phyloP scores from a whole-genome alignment of 1,140 invertebrate genomes.

The Brachionus rotundiformis region DNA sequence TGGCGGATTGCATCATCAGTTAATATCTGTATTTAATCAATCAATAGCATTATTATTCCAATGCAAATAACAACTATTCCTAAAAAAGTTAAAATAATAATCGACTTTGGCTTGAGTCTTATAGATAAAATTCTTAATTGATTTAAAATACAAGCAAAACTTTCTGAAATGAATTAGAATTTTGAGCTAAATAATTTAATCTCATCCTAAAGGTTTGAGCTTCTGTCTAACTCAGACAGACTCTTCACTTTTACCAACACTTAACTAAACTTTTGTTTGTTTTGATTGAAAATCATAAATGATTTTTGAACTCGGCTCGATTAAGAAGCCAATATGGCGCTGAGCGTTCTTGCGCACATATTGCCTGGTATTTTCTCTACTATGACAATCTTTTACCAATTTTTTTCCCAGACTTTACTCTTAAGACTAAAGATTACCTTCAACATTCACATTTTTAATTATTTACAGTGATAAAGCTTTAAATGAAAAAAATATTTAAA shows the following conservation, averaged over 20 bases:
- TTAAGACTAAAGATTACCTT: too few species aligned
- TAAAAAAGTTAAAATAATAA: conserved; percentile 44
- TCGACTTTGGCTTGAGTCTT: not conserved
- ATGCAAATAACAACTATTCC: not conserved
- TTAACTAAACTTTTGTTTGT: not conserved
- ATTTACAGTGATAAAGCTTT: too few species aligned
- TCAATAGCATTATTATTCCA: conserved; percentile 14
- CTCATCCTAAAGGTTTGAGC: not conserved
- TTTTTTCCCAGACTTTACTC: too few species aligned
- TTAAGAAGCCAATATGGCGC: not conserved
- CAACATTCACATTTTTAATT: too few species aligned
- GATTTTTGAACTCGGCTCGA: conserved; percentile 21
- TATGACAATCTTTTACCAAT: not conserved
- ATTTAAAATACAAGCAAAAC: conserved; percentile 18
- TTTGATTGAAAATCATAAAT: not conserved
- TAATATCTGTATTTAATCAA: conserved; percentile 51
- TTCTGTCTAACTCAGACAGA: conserved; percentile 2
- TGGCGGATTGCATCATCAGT: conserved; percentile 2
- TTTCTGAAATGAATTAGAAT: not conserved
- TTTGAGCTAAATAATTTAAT: not conserved
- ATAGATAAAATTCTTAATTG: conserved; percentile 39
- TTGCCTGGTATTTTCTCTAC: not conserved
- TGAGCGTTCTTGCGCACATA: not conserved
- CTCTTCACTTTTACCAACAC: not conserved
- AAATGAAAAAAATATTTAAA: too few species aligned